A percentile compares a stretch with the other conserved stretches of the same genome.
phyloP scores from a whole-genome alignment of 2,888 invertebrate genomes.

The Stenolophus ochropezus region DNA sequence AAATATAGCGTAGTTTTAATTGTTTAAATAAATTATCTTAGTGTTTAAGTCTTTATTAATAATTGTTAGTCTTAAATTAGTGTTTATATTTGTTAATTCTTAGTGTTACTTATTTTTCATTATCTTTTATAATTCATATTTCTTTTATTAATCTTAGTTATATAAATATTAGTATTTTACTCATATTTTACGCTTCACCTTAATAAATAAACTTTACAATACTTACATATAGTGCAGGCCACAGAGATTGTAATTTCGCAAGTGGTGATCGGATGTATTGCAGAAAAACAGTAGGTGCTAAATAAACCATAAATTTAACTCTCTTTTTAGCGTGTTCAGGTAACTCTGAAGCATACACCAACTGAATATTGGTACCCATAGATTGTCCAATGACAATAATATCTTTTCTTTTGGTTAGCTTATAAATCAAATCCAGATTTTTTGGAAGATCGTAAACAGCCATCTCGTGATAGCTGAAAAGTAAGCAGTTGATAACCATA shows the following conservation, averaged over 20 bases:
- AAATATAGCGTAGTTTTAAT: no score
- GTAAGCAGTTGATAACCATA: no score
- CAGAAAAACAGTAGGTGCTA: constrained; percentile 83
- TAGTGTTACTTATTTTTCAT: no score
- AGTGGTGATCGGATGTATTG: constrained; percentile 73
- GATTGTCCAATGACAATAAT: constrained; percentile 91
- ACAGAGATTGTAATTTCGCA: background rate
- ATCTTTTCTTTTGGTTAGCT: constrained; percentile 66
- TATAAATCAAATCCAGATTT: constrained; percentile 67
- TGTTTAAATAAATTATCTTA: no score
- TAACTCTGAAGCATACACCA: constrained; percentile 81
- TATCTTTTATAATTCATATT: no score
- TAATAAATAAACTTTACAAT: no score
- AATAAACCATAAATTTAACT: constrained; percentile 77
- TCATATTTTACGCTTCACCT: no score
- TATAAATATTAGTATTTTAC: no score
- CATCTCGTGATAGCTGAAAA: constrained; percentile 66
- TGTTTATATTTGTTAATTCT: no score
- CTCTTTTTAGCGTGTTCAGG: constrained; percentile 82
- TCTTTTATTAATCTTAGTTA: no score
- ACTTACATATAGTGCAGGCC: constrained; percentile 34
- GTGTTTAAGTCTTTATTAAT: no score
- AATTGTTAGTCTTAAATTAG: no score
- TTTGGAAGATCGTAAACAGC: constrained; percentile 69
- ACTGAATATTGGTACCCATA: constrained; percentile 86